Base-by-base conservation (phyloP, 1,140 invertebrate species). In the Physella acuta region DNA sequence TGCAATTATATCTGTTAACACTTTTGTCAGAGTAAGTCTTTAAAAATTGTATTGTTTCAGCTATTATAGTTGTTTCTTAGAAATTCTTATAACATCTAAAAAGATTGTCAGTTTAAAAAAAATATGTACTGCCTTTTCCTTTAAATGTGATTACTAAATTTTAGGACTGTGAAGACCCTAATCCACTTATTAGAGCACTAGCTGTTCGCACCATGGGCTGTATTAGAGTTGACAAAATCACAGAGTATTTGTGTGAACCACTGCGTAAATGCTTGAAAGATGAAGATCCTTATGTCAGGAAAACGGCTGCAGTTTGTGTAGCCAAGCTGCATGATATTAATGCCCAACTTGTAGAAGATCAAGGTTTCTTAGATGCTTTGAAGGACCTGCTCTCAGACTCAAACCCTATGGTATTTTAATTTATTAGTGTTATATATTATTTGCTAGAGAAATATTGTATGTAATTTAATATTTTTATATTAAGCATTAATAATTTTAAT, bases 1-100 rank as follows among this genome's bases (percentile, higher is more conserved):
- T 93, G 97, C 98, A 62, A 99, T 99, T 68, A 98, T 99, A 96
- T 98, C 98, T 44, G 98, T 99, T 36, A 99, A 99, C 87, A 99
- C 98, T 30, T 99, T 99, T 89, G 98, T 99, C 58, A 99, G 98
- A 91, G 94, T 96, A 88, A 49, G 39, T 44, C 8, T n/a, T n/a
- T n/a, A n/a, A n/a, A n/a, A n/a, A n/a, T n/a, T n/a, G n/a, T n/a
- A n/a, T n/a, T n/a, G n/a, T n/a, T n/a, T n/a, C n/a, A n/a, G n/a
- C n/a, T n/a, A n/a, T n/a, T n/a, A n/a, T n/a, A n/a, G n/a, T n/a
- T n/a, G n/a, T n/a, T n/a, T n/a, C n/a, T n/a, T n/a, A n/a, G n/a
- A n/a, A n/a, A n/a, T n/a, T n/a, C n/a, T n/a, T n/a, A n/a, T n/a
- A n/a, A n/a, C n/a, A n/a, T n/a, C n/a, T n/a, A n/a, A n/a, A n/a